Evolutionary conservation across 2,113 vertebrate species (phyloP).

Genomic region (Notechis scutatus): DNA sequence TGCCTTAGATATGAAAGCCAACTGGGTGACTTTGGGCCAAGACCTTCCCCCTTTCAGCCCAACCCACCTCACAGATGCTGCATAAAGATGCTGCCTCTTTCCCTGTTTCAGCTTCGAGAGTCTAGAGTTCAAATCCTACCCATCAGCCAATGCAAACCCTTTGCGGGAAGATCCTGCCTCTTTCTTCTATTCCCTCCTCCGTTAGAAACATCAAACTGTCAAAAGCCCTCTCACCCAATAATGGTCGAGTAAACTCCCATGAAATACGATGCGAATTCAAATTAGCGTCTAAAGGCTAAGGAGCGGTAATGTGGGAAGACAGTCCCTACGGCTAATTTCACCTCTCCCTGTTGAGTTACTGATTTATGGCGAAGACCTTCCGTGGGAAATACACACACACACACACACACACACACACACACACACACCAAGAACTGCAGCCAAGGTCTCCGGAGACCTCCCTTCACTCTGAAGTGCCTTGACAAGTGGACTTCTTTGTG

Average conservation of each 20-base stretch:
- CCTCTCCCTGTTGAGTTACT: rapidly evolving
- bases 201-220: not conserved
- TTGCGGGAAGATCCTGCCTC: not conserved
- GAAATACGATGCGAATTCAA: not conserved
- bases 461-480: not conserved
- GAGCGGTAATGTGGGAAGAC: not conserved
- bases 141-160: too few relatives aligned
- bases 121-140: not conserved
- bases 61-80: too few relatives aligned
- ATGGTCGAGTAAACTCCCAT: not conserved
- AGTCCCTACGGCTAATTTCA: rapidly evolving
- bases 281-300: not conserved
- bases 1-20: too few relatives aligned
- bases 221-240: not conserved
- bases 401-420: too few relatives aligned
- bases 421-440: too few relatives aligned
- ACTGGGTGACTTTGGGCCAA: too few relatives aligned
- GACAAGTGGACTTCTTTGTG: conserved; percentile 40
- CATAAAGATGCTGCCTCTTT: too few relatives aligned
- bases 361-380: rapidly evolving
- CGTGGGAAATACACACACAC: too few relatives aligned
- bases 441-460: not conserved
- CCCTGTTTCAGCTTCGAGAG: not conserved
- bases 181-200: not conserved
- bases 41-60: too few relatives aligned